Evolutionary conservation across 2,797 vertebrate genomes (phyloP).

Genomic region (Lepilemur septentrionalis): DNA sequence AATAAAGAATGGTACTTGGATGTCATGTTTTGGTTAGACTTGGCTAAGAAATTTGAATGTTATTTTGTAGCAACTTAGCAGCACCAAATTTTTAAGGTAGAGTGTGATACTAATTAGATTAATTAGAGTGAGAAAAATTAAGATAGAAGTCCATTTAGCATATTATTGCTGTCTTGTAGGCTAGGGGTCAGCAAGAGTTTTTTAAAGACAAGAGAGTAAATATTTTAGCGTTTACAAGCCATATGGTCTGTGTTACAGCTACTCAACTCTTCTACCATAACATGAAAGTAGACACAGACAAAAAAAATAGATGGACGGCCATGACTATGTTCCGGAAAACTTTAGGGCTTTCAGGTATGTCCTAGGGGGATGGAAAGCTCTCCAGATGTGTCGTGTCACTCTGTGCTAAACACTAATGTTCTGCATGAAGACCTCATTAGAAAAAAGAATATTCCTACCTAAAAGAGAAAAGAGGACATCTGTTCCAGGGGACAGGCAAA

Average conservation of each 20-base stretch:
- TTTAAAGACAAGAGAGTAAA: background rate
- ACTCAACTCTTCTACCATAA: background rate
- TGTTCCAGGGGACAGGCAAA: background rate
- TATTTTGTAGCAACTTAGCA: background rate
- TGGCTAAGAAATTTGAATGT: background rate
- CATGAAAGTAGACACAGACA: background rate
- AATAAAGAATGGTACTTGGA: background rate
- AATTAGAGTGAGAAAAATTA: background rate
- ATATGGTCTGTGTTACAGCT: background rate
- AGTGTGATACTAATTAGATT: background rate
- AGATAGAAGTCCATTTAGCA: background rate
- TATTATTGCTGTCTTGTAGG: background rate
- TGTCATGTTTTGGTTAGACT: background rate
- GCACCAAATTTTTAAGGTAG: background rate
- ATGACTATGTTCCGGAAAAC: background rate
- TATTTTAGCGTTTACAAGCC: background rate
- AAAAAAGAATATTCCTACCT: background rate
- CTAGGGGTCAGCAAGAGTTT: accelerated
- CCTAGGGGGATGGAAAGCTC: background rate
- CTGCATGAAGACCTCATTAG: background rate
- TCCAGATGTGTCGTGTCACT: background rate
- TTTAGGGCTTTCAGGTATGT: background rate
- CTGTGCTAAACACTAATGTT: background rate
- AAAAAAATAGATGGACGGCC: background rate
- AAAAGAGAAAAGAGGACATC: background rate